These are phyloP conservation scores for Cryptus armator DNA, from an alignment of 2,888 invertebrate species.

Conservation along the genomic window DNA sequence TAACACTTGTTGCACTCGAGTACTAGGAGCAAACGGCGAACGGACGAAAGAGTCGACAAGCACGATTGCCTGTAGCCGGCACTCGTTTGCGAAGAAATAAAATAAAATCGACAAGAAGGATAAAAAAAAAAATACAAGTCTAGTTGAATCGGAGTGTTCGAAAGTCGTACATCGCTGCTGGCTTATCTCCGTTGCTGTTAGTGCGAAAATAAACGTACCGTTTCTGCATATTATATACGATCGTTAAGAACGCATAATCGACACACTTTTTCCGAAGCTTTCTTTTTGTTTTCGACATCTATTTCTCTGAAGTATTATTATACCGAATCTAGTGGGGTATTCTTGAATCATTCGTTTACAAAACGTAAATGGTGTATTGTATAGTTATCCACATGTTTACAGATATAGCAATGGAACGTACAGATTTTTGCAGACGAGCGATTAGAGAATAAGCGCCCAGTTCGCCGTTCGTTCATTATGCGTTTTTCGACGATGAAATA, in stretches of 20 bases:
- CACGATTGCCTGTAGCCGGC: conserved; percentile 31
- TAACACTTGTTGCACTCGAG: conserved; percentile 68
- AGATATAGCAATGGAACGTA: too few species aligned
- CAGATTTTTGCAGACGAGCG: neutral
- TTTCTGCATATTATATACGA: too few species aligned
- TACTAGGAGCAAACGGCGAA: conserved; percentile 49
- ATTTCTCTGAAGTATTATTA: too few species aligned
- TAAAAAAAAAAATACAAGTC: neutral
- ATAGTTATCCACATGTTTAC: too few species aligned
- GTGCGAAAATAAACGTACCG: too few species aligned
- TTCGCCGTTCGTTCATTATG: neutral
- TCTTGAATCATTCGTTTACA: too few species aligned
- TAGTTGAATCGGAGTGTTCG: neutral
- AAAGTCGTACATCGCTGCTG: neutral
- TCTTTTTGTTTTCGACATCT: too few species aligned
- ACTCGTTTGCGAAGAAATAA: conserved; percentile 18
- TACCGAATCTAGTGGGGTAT: too few species aligned
- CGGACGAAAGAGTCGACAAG: conserved; percentile 63
- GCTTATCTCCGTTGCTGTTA: neutral
- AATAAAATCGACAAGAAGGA: conserved; percentile 11
- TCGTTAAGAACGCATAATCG: too few species aligned
- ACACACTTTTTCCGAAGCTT: too few species aligned
- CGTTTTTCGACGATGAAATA: neutral
- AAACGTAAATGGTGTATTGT: too few species aligned
- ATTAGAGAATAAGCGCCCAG: too few species aligned